These are phyloP conservation scores for Pterostichus niger DNA, from an alignment of 2,888 invertebrate genomes.

Conservation along the genomic window DNA sequence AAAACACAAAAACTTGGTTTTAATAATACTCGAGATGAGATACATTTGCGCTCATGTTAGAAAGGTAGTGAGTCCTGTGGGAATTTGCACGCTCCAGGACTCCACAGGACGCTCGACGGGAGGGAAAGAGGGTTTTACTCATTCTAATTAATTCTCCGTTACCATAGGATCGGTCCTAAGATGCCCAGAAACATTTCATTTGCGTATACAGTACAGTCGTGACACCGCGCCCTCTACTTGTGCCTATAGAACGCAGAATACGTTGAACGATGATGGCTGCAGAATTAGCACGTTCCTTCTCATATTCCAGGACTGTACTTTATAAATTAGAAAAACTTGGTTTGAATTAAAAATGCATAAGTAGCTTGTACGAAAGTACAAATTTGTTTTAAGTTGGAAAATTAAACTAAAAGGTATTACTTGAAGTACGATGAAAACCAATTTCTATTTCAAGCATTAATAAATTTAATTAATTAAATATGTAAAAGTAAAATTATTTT, in stretches of 20 bases:
- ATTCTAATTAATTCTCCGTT: slow-evolving; percentile 63
- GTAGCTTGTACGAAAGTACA: too few relatives aligned
- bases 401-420: too few relatives aligned
- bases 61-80: slow-evolving; percentile 37
- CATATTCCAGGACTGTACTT: too few relatives aligned
- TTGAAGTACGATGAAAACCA: too few relatives aligned
- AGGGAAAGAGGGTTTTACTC: slow-evolving; percentile 48
- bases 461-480: too few relatives aligned
- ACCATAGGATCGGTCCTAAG: slow-evolving; percentile 54
- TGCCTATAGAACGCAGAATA: too few relatives aligned
- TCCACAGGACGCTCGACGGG: background rate
- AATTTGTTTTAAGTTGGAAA: background rate
- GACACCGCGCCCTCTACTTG: background rate
- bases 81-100: slow-evolving; percentile 43
- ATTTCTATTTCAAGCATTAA: too few relatives aligned
- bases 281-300: too few relatives aligned
- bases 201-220: slow-evolving; percentile 6
- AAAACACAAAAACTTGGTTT: background rate
- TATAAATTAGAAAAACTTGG: too few relatives aligned
- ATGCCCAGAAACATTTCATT: slow-evolving; percentile 52
- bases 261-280: too few relatives aligned
- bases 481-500: too few relatives aligned
- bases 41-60: slow-evolving; percentile 13
- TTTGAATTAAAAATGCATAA: too few relatives aligned
- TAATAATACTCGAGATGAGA: background rate